Evolutionary conservation across 2,113 vertebrate genomes (phyloP).

Genomic region (Pomatorhinus ruficollis): DNA sequence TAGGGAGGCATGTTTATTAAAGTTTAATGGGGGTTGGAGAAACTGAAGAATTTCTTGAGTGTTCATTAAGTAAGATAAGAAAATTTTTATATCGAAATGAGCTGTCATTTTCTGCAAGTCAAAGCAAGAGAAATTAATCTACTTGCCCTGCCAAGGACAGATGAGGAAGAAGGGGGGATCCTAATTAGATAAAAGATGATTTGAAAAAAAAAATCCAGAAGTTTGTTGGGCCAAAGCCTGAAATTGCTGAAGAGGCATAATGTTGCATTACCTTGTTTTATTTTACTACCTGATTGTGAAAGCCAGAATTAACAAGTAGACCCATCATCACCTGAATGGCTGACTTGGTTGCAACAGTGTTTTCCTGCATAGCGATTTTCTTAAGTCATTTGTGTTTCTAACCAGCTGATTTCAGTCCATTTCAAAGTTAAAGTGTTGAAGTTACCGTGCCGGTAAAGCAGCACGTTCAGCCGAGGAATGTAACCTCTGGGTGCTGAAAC

Average conservation of each 20-base stretch:
- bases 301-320: background rate
- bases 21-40: background rate
- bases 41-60: background rate
- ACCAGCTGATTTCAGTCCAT: background rate
- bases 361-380: background rate
- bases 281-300: background rate
- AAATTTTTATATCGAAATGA: background rate
- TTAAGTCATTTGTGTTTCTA: background rate
- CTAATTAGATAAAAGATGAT: background rate
- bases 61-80: background rate
- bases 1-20: background rate
- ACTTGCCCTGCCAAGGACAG: background rate
- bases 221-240: background rate
- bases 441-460: background rate
- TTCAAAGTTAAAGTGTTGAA: background rate
- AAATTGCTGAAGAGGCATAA: background rate
- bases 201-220: background rate
- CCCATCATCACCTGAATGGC: background rate
- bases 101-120: background rate
- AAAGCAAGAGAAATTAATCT: background rate
- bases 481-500: background rate
- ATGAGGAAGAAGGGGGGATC: background rate
- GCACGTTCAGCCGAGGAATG: background rate
- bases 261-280: background rate
- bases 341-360: background rate